Base-by-base conservation (phyloP, 1,140 invertebrate genomes). In the Leptoteleia sp. region DNA sequence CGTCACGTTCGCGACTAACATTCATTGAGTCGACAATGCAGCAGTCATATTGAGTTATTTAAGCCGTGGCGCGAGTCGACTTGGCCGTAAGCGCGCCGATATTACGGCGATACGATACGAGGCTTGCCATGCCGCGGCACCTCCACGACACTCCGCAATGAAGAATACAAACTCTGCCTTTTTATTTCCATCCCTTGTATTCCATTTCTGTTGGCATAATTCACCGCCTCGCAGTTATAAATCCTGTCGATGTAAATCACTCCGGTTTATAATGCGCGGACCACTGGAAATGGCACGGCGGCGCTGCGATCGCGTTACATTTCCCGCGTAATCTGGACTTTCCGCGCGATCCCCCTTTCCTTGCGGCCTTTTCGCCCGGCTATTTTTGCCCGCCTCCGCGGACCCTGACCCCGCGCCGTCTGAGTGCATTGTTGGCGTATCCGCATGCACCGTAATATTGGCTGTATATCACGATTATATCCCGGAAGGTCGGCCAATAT, bases 391-490 rank as follows among this genome's bases (percentile, higher is more conserved):
- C 16, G 29, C 37, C 16, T 40, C 19, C 22, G 38, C 35, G 31
- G 11, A 25, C 29, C 8, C 64, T 57, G 79, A 78, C 78, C 81
- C 76, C 81, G 55, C 67, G 50, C 29, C 75, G 80, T 77, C 55
- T 55, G 62, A 67, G 65, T 61, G 79, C 68, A 81, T 81, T 81
- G 82, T 81, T 62, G 71, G 62, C 59, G 70, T 80, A 82, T 82
- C 80, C 76, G 62, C 61, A 61, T 52, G 50, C 76, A 55, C 59
- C 71, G 64, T 84, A 84, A 86, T 86, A 85, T 85, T 83, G 83
- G 82, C 80, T 79, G 81, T 85, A 84, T 84, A 84, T 85, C 81
- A 85, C 80, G 84, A 85, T 86, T 84, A 85, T 84, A 84, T 73
- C 50, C 82, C 70, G 82, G 79, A 84, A 81, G 84, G 70, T 55